These are phyloP conservation scores for Hydriomena furcata DNA, from an alignment of 2,888 invertebrate species.

Conservation along the genomic window DNA sequence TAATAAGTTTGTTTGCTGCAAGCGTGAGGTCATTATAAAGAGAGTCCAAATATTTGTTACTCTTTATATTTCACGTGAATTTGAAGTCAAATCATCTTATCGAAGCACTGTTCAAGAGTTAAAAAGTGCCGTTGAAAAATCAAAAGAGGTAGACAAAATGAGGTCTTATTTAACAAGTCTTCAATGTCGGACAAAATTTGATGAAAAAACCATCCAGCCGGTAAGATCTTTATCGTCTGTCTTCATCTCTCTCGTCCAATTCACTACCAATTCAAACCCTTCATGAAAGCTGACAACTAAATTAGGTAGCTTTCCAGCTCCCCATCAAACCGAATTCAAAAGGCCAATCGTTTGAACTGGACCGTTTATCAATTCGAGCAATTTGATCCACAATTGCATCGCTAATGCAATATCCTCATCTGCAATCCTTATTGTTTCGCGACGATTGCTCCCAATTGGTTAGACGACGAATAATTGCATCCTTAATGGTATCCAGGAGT, in stretches of 20 bases:
- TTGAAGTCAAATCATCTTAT: not conserved
- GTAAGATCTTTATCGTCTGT: not conserved
- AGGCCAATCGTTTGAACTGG: slow-evolving; percentile 9
- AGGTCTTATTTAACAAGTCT: not conserved
- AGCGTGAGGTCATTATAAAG: slow-evolving; percentile 20
- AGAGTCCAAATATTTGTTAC: slow-evolving; percentile 8
- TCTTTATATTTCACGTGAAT: not conserved
- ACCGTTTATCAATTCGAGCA: slow-evolving; percentile 10
- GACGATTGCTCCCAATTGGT: slow-evolving; percentile 28
- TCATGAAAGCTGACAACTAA: slow-evolving; percentile 17
- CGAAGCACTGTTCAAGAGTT: too few species aligned
- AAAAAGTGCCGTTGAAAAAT: too few species aligned
- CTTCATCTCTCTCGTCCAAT: slow-evolving; percentile 9
- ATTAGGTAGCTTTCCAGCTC: slow-evolving; percentile 5
- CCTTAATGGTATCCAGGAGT: slow-evolving; percentile 21
- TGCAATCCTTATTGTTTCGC: slow-evolving; percentile 11
- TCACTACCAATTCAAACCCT: slow-evolving; percentile 10
- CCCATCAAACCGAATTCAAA: slow-evolving; percentile 5
- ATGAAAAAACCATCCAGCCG: not conserved
- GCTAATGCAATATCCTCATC: slow-evolving; percentile 25
- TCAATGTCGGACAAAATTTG: not conserved
- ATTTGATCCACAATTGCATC: slow-evolving; percentile 3
- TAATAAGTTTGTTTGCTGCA: slow-evolving; percentile 30
- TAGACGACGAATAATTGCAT: slow-evolving; percentile 21
- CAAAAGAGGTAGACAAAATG: too few species aligned